Percentiles rank a stretch among this genome's conserved stretches.
phyloP scores from a whole-genome alignment of 2,888 invertebrate species.

The Campoletis raptor region DNA sequence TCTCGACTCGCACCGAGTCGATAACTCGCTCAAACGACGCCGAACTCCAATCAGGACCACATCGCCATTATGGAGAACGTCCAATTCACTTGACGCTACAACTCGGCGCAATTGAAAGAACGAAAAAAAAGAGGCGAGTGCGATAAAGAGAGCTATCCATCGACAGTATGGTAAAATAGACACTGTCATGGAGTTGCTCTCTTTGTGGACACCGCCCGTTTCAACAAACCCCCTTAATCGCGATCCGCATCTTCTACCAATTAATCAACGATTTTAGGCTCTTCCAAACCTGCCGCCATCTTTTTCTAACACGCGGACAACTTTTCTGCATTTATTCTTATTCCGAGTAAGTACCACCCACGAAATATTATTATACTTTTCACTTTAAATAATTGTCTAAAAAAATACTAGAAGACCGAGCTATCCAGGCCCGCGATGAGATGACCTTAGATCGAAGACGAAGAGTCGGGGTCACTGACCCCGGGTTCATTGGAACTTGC shows the following conservation, averaged over 20 bases:
- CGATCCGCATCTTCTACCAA: background rate
- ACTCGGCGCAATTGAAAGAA: background rate
- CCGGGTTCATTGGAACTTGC: background rate
- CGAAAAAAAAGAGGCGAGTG: slow-evolving; percentile 75
- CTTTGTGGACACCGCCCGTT: slow-evolving; percentile 96
- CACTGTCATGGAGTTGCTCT: slow-evolving; percentile 99
- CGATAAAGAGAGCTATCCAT: slow-evolving; percentile 99
- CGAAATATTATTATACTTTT: background rate
- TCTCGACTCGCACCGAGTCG: background rate
- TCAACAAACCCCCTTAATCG: slow-evolving; percentile 82
- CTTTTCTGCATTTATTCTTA: background rate
- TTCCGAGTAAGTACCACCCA: background rate
- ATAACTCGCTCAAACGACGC: slow-evolving; percentile 6
- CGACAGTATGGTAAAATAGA: slow-evolving; percentile 97
- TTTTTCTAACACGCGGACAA: too few species aligned
- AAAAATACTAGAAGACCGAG: too few species aligned
- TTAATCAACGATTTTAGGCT: too few species aligned
- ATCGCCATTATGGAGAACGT: background rate
- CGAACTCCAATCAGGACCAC: background rate
- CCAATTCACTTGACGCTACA: too few species aligned
- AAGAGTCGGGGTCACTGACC: background rate
- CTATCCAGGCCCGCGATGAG: too few species aligned
- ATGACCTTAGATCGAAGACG: background rate
- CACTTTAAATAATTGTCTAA: too few species aligned
- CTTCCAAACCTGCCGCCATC: too few species aligned